A percentile compares a stretch with the other conserved stretches of the same genome.
Evolutionary conservation across 2,113 vertebrate species (phyloP).

Genomic region (Plestiodon gilberti): DNA sequence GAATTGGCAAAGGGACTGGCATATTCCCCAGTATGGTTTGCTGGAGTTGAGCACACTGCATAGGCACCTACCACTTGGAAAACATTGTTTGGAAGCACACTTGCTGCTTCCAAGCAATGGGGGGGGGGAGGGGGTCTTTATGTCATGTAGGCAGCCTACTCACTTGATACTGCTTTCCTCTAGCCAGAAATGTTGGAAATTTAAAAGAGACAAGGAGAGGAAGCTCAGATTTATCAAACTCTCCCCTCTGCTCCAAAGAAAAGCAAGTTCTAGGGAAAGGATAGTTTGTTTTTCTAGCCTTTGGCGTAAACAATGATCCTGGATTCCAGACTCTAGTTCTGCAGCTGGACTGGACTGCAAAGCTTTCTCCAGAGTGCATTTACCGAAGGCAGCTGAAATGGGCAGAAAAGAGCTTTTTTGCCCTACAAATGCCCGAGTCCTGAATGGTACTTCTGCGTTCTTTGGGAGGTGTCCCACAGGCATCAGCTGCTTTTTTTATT

Average conservation of each 20-base stretch:
- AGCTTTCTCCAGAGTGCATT: not conserved
- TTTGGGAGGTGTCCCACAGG: not conserved
- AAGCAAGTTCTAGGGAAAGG: not conserved
- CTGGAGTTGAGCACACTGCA: not conserved
- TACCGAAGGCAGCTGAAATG: not conserved
- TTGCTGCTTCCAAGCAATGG: too few relatives aligned
- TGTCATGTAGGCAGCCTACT: not conserved
- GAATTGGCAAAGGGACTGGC: not conserved
- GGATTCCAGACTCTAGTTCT: not conserved
- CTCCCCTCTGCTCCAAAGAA: not conserved
- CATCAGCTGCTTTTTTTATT: not conserved
- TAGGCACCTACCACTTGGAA: not conserved
- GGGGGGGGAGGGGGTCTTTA: not conserved
- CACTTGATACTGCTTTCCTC: not conserved
- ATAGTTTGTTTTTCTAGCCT: not conserved
- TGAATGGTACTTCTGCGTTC: not conserved
- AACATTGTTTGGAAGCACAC: not conserved
- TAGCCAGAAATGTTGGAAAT: not conserved
- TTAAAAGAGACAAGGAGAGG: not conserved
- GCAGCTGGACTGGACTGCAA: not conserved
- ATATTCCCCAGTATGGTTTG: not conserved
- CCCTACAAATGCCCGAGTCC: not conserved
- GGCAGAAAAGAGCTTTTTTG: not conserved
- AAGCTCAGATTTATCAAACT: not conserved
- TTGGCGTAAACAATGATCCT: not conserved